Conservation (phyloP, 2,113 vertebrate species). For the Phalacrocorax brasilianus region DNA sequence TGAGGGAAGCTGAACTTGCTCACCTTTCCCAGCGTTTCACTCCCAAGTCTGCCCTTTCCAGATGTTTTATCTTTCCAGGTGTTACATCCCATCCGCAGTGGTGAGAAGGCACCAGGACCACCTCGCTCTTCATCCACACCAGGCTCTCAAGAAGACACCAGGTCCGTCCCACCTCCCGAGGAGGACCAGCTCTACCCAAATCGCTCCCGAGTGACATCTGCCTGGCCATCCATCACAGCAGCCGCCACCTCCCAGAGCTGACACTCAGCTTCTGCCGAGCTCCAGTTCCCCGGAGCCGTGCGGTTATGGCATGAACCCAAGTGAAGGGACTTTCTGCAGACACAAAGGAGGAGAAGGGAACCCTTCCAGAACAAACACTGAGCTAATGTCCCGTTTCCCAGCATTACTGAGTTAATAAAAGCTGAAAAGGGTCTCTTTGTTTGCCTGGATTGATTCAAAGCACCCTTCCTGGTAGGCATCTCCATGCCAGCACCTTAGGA, state of each 20-base stretch:
- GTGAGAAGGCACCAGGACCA: not conserved
- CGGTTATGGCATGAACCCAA: not conserved
- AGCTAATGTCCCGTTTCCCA: not conserved
- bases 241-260: not conserved
- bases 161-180: not conserved
- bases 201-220: rapidly evolving
- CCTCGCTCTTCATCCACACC: not conserved
- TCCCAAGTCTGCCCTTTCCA: not conserved
- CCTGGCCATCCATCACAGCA: not conserved
- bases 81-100: not conserved
- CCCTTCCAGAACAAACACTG: not conserved
- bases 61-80: not conserved
- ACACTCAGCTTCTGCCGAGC: not conserved
- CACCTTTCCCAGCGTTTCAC: not conserved
- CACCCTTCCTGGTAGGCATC: not conserved
- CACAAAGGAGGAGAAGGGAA: not conserved
- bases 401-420: not conserved
- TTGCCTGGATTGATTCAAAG: not conserved
- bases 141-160: not conserved
- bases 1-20: not conserved
- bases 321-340: not conserved
- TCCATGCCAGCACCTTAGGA: not conserved
- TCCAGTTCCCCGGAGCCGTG: not conserved
- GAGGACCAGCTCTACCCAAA: not conserved
- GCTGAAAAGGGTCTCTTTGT: not conserved